Conservation (phyloP, 1,140 invertebrate species). For the Drosophila novamexicana region DNA sequence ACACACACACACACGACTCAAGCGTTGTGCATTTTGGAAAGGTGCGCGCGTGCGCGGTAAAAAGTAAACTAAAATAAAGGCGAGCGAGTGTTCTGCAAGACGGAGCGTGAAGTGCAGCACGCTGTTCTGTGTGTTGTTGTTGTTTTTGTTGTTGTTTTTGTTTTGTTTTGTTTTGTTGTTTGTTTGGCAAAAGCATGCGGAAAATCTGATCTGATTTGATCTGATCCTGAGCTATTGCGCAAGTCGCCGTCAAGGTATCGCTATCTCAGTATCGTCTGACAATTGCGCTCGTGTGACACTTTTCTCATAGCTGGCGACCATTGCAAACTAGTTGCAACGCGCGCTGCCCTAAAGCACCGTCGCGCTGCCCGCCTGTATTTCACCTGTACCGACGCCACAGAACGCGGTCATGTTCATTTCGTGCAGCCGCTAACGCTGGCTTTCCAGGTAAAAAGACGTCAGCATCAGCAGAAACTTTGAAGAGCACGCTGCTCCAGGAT, state of each 20-base stretch:
- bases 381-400: slow-evolving; percentile 24
- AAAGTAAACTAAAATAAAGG: slow-evolving; percentile 51
- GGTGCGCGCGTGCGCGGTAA: slow-evolving; percentile 57
- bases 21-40: slow-evolving; percentile 45
- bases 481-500: slow-evolving; percentile 53
- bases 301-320: slow-evolving; percentile 12
- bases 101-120: slow-evolving; percentile 74
- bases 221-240: slow-evolving; percentile 42
- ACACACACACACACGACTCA: background rate
- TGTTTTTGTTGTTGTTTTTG: slow-evolving; percentile 47
- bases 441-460: background rate
- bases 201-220: slow-evolving; percentile 47
- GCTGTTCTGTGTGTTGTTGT: slow-evolving; percentile 45
- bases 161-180: slow-evolving; percentile 41
- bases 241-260: slow-evolving; percentile 14
- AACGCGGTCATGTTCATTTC: slow-evolving; percentile 44
- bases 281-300: slow-evolving; percentile 33
- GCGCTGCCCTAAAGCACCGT: slow-evolving; percentile 30
- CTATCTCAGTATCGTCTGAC: slow-evolving; percentile 21
- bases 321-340: slow-evolving; percentile 53
- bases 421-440: slow-evolving; percentile 16
- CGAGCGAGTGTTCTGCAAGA: slow-evolving; percentile 75
- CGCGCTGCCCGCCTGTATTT: slow-evolving; percentile 13
- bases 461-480: background rate
- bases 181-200: slow-evolving; percentile 55